Conservation (phyloP, 1,140 invertebrate genomes). For the Cydia strobilella region DNA sequence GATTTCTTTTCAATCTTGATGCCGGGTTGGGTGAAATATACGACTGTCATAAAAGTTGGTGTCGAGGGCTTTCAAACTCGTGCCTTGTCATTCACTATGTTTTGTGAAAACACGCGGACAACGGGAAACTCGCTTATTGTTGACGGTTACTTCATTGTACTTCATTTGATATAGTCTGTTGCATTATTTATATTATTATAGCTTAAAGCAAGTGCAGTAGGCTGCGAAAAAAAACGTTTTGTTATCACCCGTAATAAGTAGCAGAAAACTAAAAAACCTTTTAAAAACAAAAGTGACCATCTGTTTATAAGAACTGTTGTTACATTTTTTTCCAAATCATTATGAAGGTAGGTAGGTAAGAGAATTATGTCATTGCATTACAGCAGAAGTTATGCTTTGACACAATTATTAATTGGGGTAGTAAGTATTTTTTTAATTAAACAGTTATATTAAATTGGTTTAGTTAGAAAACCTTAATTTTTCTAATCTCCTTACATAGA, state of each 20-base stretch:
- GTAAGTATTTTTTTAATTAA: neutral
- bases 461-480: neutral
- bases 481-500: neutral
- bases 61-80: constrained; percentile 65
- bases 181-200: constrained; percentile 29
- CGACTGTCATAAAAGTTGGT: constrained; percentile 71
- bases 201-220: neutral
- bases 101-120: constrained; percentile 59
- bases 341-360: constrained; percentile 23
- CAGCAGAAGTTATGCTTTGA: neutral
- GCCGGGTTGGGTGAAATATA: constrained; percentile 72
- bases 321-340: constrained; percentile 36
- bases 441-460: no score
- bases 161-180: constrained; percentile 35
- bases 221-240: neutral
- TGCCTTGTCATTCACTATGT: constrained; percentile 66
- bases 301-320: constrained; percentile 8
- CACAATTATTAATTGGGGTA: neutral
- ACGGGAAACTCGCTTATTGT: constrained; percentile 61
- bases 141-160: constrained; percentile 50
- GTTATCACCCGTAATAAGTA: constrained; percentile 4
- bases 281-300: neutral
- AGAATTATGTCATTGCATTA: neutral
- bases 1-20: constrained; percentile 76
- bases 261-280: constrained; percentile 14